Base-by-base conservation (phyloP, 2,888 invertebrate genomes). In the Pachliopta kotzebuea region DNA sequence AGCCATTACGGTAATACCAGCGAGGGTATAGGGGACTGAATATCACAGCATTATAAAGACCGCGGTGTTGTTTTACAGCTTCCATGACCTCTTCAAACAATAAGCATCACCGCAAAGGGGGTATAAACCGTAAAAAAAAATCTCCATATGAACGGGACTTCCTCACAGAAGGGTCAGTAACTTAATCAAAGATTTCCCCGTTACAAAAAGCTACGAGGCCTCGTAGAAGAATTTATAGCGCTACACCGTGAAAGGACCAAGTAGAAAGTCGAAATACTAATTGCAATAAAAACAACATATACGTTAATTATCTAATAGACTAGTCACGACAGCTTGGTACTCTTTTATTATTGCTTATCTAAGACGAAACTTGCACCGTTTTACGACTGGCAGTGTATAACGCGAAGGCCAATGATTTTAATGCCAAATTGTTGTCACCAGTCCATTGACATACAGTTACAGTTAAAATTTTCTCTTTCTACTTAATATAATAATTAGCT, bases 401-500 rank as follows among this genome's bases (percentile, higher is more conserved):
- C n/a, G 50, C 26, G 8, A 14, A 55, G 20, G 21, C 20, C 20
- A 29, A 50, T 56, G 17, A 20, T 23, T 55, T 29, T 45, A 45
- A 29, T 42, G 18, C 57, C 56, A 61, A 61, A 49, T 31, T 57
- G 54, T 56, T 57, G 57, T 31, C 54, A 61, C 37, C 60, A 61
- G 57, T 65, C 61, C 65, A 49, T 50, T 26, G 56, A 61, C 37
- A n/a, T 29, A 20, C 45, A 54, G 24, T 65, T 31, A 59, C 66
- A 65, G 66, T 66, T 62, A 61, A 66, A 67, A 68, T 63, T 54
- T 60, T 65, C 53, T 63, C 57, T 50, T 68, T 68, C 68, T 69
- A 71, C 62, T 54, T 59, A 62, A 65, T 62, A 58, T 60, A 65
- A 67, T 68, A 65, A 67, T 63, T 68, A 71, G 74, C 71, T 72